Evolutionary conservation across 1,140 invertebrate species (phyloP).

Genomic region (Parasteatoda tepidariorum): DNA sequence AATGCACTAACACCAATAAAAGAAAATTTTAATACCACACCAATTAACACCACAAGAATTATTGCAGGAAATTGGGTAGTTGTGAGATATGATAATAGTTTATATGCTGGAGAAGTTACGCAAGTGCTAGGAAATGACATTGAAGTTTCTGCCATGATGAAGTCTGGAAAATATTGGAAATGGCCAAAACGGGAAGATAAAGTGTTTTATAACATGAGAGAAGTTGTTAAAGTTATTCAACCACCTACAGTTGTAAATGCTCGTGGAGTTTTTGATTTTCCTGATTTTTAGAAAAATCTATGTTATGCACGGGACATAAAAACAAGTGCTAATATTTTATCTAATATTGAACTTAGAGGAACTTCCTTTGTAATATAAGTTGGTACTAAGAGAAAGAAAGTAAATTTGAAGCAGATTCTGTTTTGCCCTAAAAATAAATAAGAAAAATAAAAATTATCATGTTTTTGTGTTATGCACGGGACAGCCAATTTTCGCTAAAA

Average conservation of each 20-base stretch:
- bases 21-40: background rate
- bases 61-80: background rate
- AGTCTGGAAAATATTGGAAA: too few relatives aligned
- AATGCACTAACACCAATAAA: background rate
- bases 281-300: background rate
- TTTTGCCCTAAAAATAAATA: background rate
- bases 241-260: too few relatives aligned
- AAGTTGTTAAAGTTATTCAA: background rate
- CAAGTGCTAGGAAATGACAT: background rate
- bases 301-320: background rate
- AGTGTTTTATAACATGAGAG: background rate
- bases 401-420: background rate
- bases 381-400: too few relatives aligned
- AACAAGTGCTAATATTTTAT: background rate
- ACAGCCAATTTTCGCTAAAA: background rate
- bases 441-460: background rate
- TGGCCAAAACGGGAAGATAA: background rate
- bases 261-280: background rate
- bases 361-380: too few relatives aligned
- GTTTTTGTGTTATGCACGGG: too few relatives aligned
- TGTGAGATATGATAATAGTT: too few relatives aligned
- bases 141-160: too few relatives aligned
- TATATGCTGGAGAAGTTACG: too few relatives aligned
- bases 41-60: background rate
- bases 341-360: background rate